Base-by-base conservation (phyloP, 2,797 vertebrate genomes). In the Loris lydekkerianus region DNA sequence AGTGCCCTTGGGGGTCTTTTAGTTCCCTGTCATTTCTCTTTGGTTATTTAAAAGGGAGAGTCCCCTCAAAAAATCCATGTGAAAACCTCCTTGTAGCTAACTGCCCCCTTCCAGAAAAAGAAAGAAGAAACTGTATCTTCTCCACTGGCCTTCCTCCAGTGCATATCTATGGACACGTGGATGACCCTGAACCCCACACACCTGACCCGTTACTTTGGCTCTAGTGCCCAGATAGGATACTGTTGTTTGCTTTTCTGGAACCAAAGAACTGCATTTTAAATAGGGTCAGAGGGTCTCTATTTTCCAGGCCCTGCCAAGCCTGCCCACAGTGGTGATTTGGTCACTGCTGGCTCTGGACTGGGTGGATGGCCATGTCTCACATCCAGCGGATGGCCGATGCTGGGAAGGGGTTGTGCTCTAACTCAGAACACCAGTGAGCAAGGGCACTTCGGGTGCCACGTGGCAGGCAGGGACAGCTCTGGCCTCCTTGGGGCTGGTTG, bases 281-380 rank as follows among this genome's bases (percentile, higher is more conserved):
- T 34, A 4, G 18, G n/a, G 27, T 1, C 5, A 9, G 18, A 29
- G 25, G 56, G 9, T 14, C 34, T 43, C 13, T 18, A 3, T 31
- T 86, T 85, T 76, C 10, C 73, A 58, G 60, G n/a, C 43, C 10
- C 67, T 5, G 37, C 60, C 53, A 0, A 27, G 43, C 9, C 10
- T 78, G 11, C 56, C 9, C 0, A 0, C 4, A 7, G 43, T n/a
- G 14, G 73, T 4, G 15, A 3, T 27, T 40, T 1, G 25, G 70
- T 58, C 29, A 7, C 34, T 34, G 31, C 70, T 13, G 8, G 89
- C 86, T 70, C 7, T 0, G 40, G 2, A 31, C 72, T n/a, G 2
- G 2, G 49, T 17, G n/a, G 72, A 75, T 23, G 0, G 31, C 1
- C 1, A 5, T 34, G 21, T 96, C 81, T 73, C 25, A 7, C 18